Percentiles rank a stretch among this genome's conserved stretches.
Conservation (phyloP, 2,888 invertebrate genomes). For the Leptopilina myrica region DNA sequence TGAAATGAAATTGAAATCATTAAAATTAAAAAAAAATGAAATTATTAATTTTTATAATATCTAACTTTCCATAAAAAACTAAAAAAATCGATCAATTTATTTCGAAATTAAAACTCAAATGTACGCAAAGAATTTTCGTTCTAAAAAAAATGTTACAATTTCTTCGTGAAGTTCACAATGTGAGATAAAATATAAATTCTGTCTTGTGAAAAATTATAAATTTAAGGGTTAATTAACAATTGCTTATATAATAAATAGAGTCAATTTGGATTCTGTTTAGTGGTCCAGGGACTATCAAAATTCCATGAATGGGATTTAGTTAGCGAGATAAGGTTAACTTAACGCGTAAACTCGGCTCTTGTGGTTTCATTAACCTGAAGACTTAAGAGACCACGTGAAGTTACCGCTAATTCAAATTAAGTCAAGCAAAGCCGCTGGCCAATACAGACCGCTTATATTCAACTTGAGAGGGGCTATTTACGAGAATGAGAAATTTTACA, state of each 20-base stretch:
- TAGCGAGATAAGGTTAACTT: conserved; percentile 43
- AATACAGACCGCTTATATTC: conserved; percentile 49
- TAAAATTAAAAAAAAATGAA: no score
- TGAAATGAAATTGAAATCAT: no score
- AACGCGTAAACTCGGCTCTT: conserved; percentile 55
- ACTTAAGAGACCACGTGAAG: conserved; percentile 59
- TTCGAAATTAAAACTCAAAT: no score
- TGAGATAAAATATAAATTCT: no score
- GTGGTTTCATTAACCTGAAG: conserved; percentile 63
- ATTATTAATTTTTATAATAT: no score
- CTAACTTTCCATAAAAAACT: no score
- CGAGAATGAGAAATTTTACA: conserved; percentile 10
- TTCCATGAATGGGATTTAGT: conserved; percentile 40
- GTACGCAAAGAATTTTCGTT: no score
- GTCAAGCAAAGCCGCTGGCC: conserved; percentile 64
- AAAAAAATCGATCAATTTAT: no score
- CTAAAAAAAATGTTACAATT: no score
- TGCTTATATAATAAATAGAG: conserved; percentile 10
- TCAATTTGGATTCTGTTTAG: conserved; percentile 17
- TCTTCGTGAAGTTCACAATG: no score
- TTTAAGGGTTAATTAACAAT: background rate
- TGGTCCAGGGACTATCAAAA: conserved; percentile 28
- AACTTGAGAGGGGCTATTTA: background rate
- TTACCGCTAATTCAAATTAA: conserved; percentile 66
- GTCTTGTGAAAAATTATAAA: background rate